Conservation (phyloP, 2,888 invertebrate species). For the Dryocosmus kuriphilus region DNA sequence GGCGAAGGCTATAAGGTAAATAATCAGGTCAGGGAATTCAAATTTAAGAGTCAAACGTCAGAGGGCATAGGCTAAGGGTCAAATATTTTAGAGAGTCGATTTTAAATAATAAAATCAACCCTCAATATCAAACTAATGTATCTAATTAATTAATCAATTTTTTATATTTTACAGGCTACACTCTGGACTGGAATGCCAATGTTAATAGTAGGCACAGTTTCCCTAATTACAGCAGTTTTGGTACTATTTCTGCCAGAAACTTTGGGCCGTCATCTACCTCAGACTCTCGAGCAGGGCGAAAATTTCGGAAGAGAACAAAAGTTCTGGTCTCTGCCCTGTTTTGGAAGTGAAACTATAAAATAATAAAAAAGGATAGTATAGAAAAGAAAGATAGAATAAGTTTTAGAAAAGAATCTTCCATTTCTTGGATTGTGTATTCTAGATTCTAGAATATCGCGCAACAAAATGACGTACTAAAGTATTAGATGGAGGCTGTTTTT, state of each 20-base stretch:
- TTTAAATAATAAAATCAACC: too few relatives aligned
- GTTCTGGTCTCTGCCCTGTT: conserved; percentile 87
- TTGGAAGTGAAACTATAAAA: conserved; percentile 49
- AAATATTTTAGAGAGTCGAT: too few relatives aligned
- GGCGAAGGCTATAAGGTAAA: too few relatives aligned
- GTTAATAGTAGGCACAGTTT: conserved; percentile 86
- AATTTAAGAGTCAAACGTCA: too few relatives aligned
- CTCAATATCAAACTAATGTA: too few relatives aligned
- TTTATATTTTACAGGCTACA: conserved; percentile 62
- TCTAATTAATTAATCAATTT: conserved; percentile 15
- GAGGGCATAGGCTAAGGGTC: too few relatives aligned
- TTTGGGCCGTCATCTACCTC: conserved; percentile 90
- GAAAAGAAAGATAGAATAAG: conserved; percentile 40
- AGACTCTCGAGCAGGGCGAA: conserved; percentile 91
- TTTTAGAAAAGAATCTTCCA: not conserved
- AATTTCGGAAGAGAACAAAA: conserved; percentile 88
- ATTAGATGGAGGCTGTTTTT: too few relatives aligned
- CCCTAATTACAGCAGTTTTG: conserved; percentile 85
- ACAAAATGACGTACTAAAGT: not conserved
- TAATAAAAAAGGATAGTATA: conserved; percentile 7
- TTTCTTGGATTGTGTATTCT: too few relatives aligned
- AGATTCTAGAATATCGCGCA: not conserved
- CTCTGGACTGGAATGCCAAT: conserved; percentile 81
- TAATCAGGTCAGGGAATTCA: too few relatives aligned
- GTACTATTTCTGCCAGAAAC: conserved; percentile 92